Percentiles rank a stretch among this genome's conserved stretches.
phyloP scores from a whole-genome alignment of 2,113 vertebrate genomes.

The Vulpes ferrilata region DNA sequence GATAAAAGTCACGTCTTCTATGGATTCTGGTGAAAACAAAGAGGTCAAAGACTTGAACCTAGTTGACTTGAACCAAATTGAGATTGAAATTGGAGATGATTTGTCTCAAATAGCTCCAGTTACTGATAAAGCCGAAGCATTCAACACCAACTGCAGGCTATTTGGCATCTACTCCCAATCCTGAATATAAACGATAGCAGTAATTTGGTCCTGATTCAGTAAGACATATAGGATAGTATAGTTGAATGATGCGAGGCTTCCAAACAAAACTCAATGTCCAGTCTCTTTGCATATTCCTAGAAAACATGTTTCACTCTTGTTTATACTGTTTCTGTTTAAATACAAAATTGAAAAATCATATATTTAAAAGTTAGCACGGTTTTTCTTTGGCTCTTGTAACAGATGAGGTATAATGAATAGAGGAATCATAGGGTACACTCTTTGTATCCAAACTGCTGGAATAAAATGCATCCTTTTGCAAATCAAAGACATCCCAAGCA shows the following conservation, averaged over 20 bases:
- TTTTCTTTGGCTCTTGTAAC: background rate
- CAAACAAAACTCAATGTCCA: background rate
- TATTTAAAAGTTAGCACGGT: background rate
- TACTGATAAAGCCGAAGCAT: background rate
- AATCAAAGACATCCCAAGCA: background rate
- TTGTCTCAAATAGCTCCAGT: background rate
- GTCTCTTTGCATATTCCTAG: background rate
- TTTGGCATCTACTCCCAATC: background rate
- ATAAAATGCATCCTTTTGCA: background rate
- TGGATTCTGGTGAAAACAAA: background rate
- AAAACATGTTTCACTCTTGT: background rate
- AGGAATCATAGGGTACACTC: background rate
- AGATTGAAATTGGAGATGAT: conserved; percentile 49
- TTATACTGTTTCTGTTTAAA: background rate
- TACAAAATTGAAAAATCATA: background rate
- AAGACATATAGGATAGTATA: background rate
- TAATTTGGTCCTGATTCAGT: background rate
- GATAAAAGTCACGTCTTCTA: background rate
- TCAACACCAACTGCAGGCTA: background rate
- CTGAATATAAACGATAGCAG: conserved; percentile 8
- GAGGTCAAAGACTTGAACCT: background rate
- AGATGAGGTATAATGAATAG: background rate
- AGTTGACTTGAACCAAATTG: background rate
- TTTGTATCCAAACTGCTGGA: background rate
- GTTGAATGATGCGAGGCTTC: background rate